Evolutionary conservation across 2,113 vertebrate species (phyloP), one percentile per base, ranked within the genome.

Genomic region (Centropristis striata): DNA sequence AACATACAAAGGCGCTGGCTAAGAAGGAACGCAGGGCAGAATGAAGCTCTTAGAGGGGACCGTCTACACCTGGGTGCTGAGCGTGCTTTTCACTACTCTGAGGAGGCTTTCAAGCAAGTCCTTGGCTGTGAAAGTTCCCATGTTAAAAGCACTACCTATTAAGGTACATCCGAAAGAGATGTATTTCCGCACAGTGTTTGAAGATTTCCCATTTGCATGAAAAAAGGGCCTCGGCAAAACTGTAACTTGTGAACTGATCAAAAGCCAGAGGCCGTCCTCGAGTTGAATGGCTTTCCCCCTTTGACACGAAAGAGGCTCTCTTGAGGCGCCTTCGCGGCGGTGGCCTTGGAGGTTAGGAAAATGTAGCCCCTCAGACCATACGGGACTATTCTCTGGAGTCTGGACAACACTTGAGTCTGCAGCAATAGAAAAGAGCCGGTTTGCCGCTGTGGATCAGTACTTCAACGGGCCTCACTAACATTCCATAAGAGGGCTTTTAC

Each of bases 171-270:
- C 92, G 86, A 94, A 88, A 90, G 92, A 90, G 90, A 93, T 81
- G 92, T 91, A 92, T 94, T 94, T 94, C 92, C 67, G 77, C 87
- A 53, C 90, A 21, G 78, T 87, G 92, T 95, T 95, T 95, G 94
- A 95, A 93, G 92, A 92, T 89, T 87, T 91, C 5, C 88, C 71
- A 95, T 96, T 96, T 95, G 95, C 94, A 95, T 95, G 90, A 94
- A 85, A 95, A 95, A 92, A 87, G 84, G 85, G 76, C 72, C 91
- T 84, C 78, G 5, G 91, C 90, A 94, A 93, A 94, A 95, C 92
- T 95, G 93, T 94, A 96, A 96, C 94, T 95, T 95, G 95, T 93
- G 94, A 95, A 95, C 95, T 95, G 94, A 96, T 96, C 94, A 95
- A 95, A 95, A 95, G 93, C 90, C 84, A 53, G 79, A 78, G 91